Conservation (phyloP, 2,888 invertebrate species). For the Lycophotia porphyrea region DNA sequence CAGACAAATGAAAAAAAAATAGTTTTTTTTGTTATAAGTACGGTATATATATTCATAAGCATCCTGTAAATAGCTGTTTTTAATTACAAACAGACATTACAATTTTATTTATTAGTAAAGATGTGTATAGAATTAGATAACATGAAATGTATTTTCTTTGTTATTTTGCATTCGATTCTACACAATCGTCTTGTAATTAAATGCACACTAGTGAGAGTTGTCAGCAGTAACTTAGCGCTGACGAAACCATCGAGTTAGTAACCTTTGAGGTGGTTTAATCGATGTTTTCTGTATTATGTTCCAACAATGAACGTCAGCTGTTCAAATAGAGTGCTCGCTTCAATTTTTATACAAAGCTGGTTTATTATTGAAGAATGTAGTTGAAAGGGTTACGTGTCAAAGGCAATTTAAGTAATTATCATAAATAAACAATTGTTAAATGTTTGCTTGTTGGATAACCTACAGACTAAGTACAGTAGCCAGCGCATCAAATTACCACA, state of each 20-base stretch:
- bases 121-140: no score
- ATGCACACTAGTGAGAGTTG: slow-evolving; percentile 3
- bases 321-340: slow-evolving; percentile 42
- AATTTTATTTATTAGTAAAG: no score
- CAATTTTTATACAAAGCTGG: slow-evolving; percentile 45
- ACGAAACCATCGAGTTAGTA: slow-evolving; percentile 22
- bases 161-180: slow-evolving; percentile 5
- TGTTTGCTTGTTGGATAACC: slow-evolving; percentile 1
- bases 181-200: background rate
- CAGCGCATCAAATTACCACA: no score
- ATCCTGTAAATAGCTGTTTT: no score
- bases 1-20: no score
- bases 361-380: slow-evolving; percentile 48
- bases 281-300: slow-evolving; percentile 45
- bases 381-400: slow-evolving; percentile 33
- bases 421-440: slow-evolving; percentile 17
- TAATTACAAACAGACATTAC: no score
- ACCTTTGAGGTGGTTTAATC: slow-evolving; percentile 42
- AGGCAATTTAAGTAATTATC: slow-evolving; percentile 34
- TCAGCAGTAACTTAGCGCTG: slow-evolving; percentile 20
- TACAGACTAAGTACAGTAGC: no score
- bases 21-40: no score
- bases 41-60: no score
- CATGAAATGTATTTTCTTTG: background rate
- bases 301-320: slow-evolving; percentile 49